Conservation (phyloP, 37 sponge, comb jelly and placozoan genomes). For the Beroe ovata region DNA sequence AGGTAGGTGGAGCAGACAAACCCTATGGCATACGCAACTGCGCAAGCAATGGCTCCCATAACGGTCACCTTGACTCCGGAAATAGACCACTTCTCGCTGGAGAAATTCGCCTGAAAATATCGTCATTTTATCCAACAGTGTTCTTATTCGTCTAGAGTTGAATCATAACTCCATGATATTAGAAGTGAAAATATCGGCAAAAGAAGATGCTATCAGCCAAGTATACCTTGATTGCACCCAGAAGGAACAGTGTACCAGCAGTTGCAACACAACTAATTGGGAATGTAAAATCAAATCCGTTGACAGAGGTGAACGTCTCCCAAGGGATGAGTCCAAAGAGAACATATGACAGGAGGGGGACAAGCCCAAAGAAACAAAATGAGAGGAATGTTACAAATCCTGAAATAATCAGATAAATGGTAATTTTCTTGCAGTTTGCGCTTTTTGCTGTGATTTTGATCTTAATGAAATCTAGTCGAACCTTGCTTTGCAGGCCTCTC, state of each 20-base stretch:
- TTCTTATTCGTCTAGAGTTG: too few species aligned
- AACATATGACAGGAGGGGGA: slow-evolving; percentile 58
- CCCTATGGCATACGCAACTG: slow-evolving; percentile 25
- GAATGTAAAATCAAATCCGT: not conserved
- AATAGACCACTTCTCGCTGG: slow-evolving; percentile 27
- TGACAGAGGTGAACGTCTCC: not conserved
- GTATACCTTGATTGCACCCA: slow-evolving; percentile 35
- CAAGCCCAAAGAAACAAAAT: slow-evolving; percentile 40
- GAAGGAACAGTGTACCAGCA: slow-evolving; percentile 32
- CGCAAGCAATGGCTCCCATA: slow-evolving; percentile 55
- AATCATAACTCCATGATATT: too few species aligned
- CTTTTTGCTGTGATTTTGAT: too few species aligned
- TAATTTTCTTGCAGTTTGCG: too few species aligned
- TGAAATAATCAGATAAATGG: too few species aligned
- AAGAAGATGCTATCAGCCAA: too few species aligned
- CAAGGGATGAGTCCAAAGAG: slow-evolving; percentile 43
- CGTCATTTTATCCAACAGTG: too few species aligned
- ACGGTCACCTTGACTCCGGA: slow-evolving; percentile 13
- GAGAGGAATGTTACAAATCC: slow-evolving; percentile 35
- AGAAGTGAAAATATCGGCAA: too few species aligned
- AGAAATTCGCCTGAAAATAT: not conserved
- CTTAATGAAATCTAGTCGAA: not conserved
- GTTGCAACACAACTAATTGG: slow-evolving; percentile 51
- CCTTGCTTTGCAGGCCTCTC: slow-evolving; percentile 36
- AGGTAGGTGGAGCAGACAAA: not conserved